phyloP scores from a whole-genome alignment of 2,888 invertebrate genomes.

The Phaedon cochleariae region DNA sequence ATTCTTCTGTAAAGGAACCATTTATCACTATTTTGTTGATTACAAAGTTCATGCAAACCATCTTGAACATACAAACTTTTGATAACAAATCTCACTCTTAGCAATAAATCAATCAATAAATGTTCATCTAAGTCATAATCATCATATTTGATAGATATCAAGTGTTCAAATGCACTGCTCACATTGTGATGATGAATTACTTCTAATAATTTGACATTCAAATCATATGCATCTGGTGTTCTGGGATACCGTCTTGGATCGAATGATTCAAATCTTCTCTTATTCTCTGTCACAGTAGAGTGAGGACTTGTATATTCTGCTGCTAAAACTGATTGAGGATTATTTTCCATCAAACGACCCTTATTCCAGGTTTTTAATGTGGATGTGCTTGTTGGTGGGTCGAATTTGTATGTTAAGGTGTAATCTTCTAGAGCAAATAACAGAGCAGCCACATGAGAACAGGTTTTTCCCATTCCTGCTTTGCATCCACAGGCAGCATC shows the following conservation, averaged over 20 bases:
- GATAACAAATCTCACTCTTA: background rate
- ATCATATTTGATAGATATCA: too few relatives aligned
- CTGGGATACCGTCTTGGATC: background rate
- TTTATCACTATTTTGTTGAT: background rate
- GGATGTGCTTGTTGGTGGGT: background rate
- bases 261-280: too few relatives aligned
- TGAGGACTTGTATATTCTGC: background rate
- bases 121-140: too few relatives aligned
- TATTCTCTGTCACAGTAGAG: background rate
- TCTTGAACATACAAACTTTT: background rate
- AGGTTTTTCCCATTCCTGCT: background rate
- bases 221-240: background rate
- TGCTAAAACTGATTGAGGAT: background rate
- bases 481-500: slow-evolving; percentile 2
- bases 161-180: background rate
- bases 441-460: too few relatives aligned
- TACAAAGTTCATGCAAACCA: background rate
- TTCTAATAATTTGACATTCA: background rate
- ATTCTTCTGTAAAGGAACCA: background rate
- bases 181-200: slow-evolving; percentile 6
- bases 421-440: background rate
- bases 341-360: background rate
- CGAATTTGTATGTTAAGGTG: background rate
- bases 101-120: background rate
- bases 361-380: background rate